Evolutionary conservation across 2,797 vertebrate genomes (phyloP).

Genomic region (Parauchenoglanis ngamensis): DNA sequence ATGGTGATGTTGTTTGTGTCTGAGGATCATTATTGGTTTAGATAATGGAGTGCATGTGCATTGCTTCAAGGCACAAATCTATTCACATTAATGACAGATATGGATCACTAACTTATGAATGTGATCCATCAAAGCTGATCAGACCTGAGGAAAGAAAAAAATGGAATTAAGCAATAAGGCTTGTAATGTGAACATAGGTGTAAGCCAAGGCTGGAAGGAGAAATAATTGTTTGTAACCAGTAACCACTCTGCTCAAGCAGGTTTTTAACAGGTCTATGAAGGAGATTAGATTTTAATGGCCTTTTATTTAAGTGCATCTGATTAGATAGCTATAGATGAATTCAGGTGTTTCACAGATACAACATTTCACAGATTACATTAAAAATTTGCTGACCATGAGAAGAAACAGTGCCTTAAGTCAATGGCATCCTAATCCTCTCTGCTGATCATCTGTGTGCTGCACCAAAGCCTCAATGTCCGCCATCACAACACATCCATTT

Average conservation of each 20-base stretch:
- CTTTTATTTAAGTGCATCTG: conserved; percentile 8
- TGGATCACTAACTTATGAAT: not conserved
- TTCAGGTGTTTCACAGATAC: conserved; percentile 28
- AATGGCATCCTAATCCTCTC: conserved; percentile 86
- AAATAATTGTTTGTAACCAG: conserved; percentile 30
- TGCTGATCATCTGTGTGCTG: conserved; percentile 38
- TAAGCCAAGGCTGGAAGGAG: not conserved
- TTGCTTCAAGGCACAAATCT: not conserved
- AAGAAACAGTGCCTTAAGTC: conserved; percentile 97
- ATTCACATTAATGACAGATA: not conserved
- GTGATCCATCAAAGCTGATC: not conserved
- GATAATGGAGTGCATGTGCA: not conserved
- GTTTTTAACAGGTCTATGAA: conserved; percentile 19
- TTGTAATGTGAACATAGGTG: conserved; percentile 21
- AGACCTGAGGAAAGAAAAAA: not conserved
- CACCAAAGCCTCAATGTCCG: conserved; percentile 39
- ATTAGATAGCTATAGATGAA: conserved; percentile 18
- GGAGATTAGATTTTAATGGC: not conserved
- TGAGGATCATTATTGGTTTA: not conserved
- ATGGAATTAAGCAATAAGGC: conserved; percentile 16
- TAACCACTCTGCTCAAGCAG: conserved; percentile 47
- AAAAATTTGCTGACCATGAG: conserved; percentile 50
- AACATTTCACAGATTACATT: conserved; percentile 15
- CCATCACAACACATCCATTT: conserved; percentile 21
- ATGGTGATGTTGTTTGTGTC: not conserved